Percentiles rank a stretch among this genome's conserved stretches.
Evolutionary conservation across 2,888 invertebrate species (phyloP).

Genomic region (Idaea dimidiata): DNA sequence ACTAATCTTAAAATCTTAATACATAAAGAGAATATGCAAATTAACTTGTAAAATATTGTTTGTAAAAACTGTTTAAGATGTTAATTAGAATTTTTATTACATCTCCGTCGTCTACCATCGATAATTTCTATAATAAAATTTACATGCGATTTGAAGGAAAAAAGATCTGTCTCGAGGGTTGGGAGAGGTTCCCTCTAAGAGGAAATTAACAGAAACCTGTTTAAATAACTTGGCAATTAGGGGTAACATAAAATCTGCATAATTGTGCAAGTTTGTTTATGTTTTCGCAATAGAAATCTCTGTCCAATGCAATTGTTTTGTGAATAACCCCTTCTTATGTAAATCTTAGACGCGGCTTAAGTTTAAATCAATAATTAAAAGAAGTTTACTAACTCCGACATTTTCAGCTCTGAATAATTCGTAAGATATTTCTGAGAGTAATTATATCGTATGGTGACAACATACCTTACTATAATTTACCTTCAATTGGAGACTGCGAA

Average conservation of each 20-base stretch:
- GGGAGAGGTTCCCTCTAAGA: conserved; percentile 35
- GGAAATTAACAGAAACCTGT: conserved; percentile 74
- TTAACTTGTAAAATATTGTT: conserved; percentile 3
- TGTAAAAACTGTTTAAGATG: conserved; percentile 26
- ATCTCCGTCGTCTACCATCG: conserved; percentile 48
- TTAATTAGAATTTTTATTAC: conserved; percentile 54
- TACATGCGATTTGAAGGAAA: conserved; percentile 67
- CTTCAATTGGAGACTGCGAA: too few species aligned
- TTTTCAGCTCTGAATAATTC: too few species aligned
- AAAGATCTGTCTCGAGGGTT: conserved; percentile 45
- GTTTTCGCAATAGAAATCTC: conserved; percentile 67
- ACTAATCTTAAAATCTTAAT: not conserved
- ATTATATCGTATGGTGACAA: too few species aligned
- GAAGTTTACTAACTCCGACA: not conserved
- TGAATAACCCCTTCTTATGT: conserved; percentile 20
- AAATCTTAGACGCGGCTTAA: not conserved
- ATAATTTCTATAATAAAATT: conserved; percentile 66
- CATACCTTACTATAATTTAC: too few species aligned
- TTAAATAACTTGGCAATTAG: conserved; percentile 80
- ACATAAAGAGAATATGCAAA: not conserved
- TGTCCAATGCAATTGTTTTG: conserved; percentile 39
- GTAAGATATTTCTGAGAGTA: too few species aligned
- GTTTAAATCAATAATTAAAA: not conserved
- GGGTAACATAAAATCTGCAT: conserved; percentile 78
- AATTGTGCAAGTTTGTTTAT: conserved; percentile 78